These are phyloP conservation scores for Rousettus leschenaultii DNA, from an alignment of 2,113 vertebrate genomes.

Conservation along the genomic window DNA sequence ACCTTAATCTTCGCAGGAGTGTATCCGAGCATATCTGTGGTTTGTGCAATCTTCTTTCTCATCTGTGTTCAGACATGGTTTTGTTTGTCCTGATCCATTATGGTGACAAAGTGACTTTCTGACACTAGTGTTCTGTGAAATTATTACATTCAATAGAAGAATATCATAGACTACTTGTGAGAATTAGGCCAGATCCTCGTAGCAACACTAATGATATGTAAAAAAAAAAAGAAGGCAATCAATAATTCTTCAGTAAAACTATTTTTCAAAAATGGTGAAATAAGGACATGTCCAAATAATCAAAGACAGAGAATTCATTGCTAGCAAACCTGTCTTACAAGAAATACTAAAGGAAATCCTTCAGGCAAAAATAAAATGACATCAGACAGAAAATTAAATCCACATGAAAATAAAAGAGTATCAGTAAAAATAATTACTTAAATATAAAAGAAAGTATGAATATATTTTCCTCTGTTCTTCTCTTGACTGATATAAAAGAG, in stretches of 20 bases:
- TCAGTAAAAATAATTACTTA: not conserved
- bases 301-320: not conserved
- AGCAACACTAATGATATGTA: not conserved
- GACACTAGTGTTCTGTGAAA: not conserved
- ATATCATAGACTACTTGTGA: not conserved
- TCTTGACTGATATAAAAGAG: not conserved
- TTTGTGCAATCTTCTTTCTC: not conserved
- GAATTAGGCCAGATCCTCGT: not conserved
- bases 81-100: not conserved
- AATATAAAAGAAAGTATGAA: not conserved
- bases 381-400: not conserved
- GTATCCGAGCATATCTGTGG: not conserved
- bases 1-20: not conserved
- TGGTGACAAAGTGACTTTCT: not conserved
- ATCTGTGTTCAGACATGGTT: not conserved
- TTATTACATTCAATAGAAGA: not conserved
- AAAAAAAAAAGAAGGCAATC: not conserved
- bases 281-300: not conserved
- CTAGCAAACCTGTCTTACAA: not conserved
- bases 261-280: not conserved
- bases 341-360: not conserved
- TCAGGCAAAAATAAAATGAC: not conserved
- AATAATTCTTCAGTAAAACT: not conserved
- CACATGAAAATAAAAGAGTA: not conserved
- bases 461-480: not conserved